Conservation (phyloP, 2,888 invertebrate species). For the Arrhopalites spinosus region DNA sequence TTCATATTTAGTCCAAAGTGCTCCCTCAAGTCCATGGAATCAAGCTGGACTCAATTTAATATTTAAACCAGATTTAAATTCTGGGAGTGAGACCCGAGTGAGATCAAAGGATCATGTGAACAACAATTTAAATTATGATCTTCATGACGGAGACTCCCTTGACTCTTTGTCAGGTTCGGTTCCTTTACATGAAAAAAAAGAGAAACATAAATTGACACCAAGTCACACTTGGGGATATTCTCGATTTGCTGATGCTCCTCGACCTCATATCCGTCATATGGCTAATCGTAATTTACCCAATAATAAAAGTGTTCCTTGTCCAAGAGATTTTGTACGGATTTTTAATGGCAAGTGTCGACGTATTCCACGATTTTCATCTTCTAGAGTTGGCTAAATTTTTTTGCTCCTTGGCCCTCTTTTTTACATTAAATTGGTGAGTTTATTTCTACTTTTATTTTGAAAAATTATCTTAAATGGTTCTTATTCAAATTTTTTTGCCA, state of each 20-base stretch:
- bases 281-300: slow-evolving; percentile 20
- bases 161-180: neutral
- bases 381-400: slow-evolving; percentile 29
- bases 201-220: neutral
- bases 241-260: neutral
- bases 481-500: no score
- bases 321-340: slow-evolving; percentile 20
- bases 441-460: no score
- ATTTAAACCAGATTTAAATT: slow-evolving; percentile 20
- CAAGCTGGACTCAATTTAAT: slow-evolving; percentile 42
- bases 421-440: no score
- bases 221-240: slow-evolving; percentile 34
- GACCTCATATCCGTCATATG: slow-evolving; percentile 22
- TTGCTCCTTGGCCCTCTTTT: no score
- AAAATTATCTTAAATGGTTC: no score
- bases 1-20: neutral
- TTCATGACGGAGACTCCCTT: no score
- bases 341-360: slow-evolving; percentile 34
- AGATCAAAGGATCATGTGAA: no score
- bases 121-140: no score
- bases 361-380: slow-evolving; percentile 20
- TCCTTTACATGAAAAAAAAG: neutral
- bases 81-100: neutral
- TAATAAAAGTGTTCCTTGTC: slow-evolving; percentile 26
- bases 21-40: slow-evolving; percentile 47